Percentiles rank a stretch among this genome's conserved stretches.
Conservation (phyloP, 2,888 invertebrate species). For the Tetanocera ferruginea region DNA sequence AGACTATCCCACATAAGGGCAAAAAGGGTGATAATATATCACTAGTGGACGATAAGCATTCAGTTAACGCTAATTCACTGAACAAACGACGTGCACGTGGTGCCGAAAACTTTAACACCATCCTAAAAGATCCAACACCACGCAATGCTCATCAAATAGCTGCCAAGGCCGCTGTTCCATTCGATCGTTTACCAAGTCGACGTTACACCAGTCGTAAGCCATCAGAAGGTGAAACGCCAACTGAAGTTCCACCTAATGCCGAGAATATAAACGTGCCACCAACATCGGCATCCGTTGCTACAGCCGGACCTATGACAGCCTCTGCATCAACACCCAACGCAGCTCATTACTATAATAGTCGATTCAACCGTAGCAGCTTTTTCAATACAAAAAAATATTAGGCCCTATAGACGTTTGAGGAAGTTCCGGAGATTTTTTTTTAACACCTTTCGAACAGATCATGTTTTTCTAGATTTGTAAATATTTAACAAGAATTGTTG, state of each 20-base stretch:
- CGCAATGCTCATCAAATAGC: neutral
- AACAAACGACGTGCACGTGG: neutral
- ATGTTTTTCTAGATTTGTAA: neutral
- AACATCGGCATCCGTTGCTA: neutral
- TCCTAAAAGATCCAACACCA: neutral
- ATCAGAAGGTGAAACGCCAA: neutral
- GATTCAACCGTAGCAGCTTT: conserved; percentile 21
- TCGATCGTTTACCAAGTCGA: neutral
- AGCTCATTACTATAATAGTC: neutral
- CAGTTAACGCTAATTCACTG: neutral
- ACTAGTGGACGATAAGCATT: neutral
- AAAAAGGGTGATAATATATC: conserved; percentile 28
- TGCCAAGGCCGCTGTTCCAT: neutral
- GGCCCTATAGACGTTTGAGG: neutral
- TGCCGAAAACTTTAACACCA: neutral
- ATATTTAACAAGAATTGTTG: neutral
- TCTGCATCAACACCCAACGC: neutral
- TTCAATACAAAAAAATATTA: neutral
- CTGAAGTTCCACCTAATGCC: neutral
- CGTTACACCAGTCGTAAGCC: neutral
- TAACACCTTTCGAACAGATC: neutral
- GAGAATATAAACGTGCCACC: neutral
- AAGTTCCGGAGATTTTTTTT: neutral
- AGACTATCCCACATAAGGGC: conserved; percentile 18
- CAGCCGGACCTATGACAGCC: neutral